phyloP scores from a whole-genome alignment of 35 echinoderm and acorn worm species.

The Anneissia japonica region DNA sequence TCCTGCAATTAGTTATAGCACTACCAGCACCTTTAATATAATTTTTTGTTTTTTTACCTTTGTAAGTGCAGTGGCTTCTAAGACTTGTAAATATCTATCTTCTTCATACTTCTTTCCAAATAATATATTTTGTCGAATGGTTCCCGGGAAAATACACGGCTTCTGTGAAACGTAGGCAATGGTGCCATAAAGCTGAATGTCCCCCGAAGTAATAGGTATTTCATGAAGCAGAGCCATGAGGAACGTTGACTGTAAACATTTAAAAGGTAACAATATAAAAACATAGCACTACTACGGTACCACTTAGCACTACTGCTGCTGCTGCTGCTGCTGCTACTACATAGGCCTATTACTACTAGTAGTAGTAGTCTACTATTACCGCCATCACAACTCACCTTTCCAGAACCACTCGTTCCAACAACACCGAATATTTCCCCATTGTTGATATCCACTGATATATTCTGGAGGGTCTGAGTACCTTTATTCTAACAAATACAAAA shows the following conservation, averaged over 20 bases:
- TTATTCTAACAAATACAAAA: not conserved
- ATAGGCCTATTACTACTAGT: not conserved
- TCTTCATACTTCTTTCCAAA: constrained; percentile 28
- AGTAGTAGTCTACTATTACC: not conserved
- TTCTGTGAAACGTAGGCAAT: constrained; percentile 38
- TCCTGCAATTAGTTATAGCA: no score
- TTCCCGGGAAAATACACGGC: constrained; percentile 38
- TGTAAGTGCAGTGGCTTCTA: constrained; percentile 55
- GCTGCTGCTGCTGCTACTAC: no score
- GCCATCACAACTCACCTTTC: constrained; percentile 17
- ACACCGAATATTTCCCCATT: not conserved
- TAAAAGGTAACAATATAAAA: not conserved
- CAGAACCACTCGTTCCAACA: constrained; percentile 30
- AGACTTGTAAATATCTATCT: constrained; percentile 43
- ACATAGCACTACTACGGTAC: no score
- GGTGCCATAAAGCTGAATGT: not conserved
- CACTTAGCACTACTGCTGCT: no score
- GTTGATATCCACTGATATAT: not conserved
- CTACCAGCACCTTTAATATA: no score
- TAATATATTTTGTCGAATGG: constrained; percentile 40
- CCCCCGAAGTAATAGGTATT: constrained; percentile 2
- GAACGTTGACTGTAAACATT: constrained; percentile 19
- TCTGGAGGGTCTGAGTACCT: not conserved
- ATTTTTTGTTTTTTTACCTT: no score
- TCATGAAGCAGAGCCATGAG: constrained; percentile 19